These are phyloP conservation scores for Adelognathus sp. DNA, from an alignment of 2,888 invertebrate species.

Conservation along the genomic window DNA sequence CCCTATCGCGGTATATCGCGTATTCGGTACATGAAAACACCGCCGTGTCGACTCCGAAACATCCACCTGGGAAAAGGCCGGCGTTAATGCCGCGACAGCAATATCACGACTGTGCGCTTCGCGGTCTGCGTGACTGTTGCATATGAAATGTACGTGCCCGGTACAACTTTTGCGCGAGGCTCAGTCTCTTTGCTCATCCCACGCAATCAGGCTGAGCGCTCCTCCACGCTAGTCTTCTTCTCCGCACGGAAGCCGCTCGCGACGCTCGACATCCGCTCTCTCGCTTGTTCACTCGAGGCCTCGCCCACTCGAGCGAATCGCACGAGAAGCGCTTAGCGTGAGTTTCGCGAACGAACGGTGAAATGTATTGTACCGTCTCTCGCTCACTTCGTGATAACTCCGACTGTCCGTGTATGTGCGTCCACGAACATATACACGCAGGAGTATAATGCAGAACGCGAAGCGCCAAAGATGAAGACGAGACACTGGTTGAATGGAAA, in stretches of 20 bases:
- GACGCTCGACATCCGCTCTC: conserved; percentile 16
- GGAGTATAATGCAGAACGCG: no score
- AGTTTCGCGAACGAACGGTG: conserved; percentile 25
- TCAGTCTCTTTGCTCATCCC: conserved; percentile 48
- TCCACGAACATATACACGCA: no score
- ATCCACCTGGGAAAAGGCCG: conserved; percentile 55
- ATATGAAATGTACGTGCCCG: no score
- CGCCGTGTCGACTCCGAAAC: conserved; percentile 36
- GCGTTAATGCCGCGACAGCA: conserved; percentile 9
- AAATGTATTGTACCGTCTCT: neutral
- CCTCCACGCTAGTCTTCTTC: conserved; percentile 10
- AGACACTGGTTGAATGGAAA: neutral
- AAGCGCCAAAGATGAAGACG: no score
- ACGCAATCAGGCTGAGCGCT: conserved; percentile 59
- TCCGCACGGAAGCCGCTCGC: conserved; percentile 4
- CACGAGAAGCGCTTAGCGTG: conserved; percentile 55
- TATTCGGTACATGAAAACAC: neutral
- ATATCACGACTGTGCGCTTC: conserved; percentile 33
- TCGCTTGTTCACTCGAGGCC: conserved; percentile 18
- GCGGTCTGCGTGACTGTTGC: conserved; percentile 8
- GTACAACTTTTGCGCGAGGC: conserved; percentile 25
- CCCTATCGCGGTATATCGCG: neutral
- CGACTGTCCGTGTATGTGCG: no score
- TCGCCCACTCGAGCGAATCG: conserved; percentile 7
- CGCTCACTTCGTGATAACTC: no score